Evolutionary conservation across 2,888 invertebrate species (phyloP).

Genomic region (Rhingia rostrata): DNA sequence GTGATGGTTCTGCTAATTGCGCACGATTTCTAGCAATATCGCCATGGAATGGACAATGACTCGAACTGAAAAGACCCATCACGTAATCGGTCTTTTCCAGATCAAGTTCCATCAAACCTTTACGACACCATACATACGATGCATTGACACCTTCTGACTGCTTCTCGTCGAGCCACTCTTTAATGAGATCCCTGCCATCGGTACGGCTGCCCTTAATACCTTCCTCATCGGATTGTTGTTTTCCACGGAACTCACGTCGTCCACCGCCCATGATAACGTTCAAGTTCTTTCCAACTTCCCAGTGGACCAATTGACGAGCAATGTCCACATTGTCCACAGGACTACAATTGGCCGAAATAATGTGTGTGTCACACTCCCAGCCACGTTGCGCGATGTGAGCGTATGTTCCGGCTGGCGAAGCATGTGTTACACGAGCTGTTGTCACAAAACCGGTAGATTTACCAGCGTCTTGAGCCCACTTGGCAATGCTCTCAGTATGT

Average conservation of each 20-base stretch:
- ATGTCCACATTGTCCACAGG: constrained; percentile 87
- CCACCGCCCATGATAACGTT: constrained; percentile 85
- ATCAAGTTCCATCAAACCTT: constrained; percentile 81
- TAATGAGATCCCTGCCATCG: constrained; percentile 88
- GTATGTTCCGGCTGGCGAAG: constrained; percentile 89
- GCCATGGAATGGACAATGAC: constrained; percentile 86
- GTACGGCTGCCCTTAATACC: constrained; percentile 85
- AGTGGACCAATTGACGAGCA: constrained; percentile 88
- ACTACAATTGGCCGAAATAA: constrained; percentile 82
- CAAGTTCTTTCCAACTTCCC: constrained; percentile 87
- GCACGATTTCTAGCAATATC: constrained; percentile 83
- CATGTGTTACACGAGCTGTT: constrained; percentile 90
- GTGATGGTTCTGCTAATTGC: constrained; percentile 85
- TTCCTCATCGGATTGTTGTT: constrained; percentile 83
- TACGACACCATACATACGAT: constrained; percentile 81
- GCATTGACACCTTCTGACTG: constrained; percentile 77
- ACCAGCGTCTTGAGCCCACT: constrained; percentile 88
- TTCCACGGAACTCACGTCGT: constrained; percentile 78
- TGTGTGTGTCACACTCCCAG: constrained; percentile 89
- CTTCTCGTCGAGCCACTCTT: constrained; percentile 85
- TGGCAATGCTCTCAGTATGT: constrained; percentile 87
- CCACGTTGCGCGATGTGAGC: constrained; percentile 88
- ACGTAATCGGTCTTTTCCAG: constrained; percentile 84
- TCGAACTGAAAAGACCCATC: constrained; percentile 85
- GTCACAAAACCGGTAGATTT: constrained; percentile 89